Base-by-base conservation (phyloP, 2,888 invertebrate species). In the Nomada fucata region DNA sequence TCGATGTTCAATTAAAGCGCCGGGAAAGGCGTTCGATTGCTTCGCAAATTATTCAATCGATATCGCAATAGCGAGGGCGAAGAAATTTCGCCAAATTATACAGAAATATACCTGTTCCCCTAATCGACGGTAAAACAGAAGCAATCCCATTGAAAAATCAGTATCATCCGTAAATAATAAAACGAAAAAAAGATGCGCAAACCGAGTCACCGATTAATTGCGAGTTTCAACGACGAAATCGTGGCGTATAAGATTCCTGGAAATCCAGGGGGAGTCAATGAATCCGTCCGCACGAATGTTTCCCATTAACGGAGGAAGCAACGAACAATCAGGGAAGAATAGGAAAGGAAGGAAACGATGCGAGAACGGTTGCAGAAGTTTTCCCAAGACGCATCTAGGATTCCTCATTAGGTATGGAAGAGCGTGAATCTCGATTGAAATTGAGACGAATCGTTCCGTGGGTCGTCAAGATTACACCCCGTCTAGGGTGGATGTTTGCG, bases 321-420 rank as follows among this genome's bases (percentile, higher is more conserved):
- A 29, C 47, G 15, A 29, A 47, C 23, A 26, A 44, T 55, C 10
- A n/a, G n/a, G 26, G 36, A 53, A 11, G 55, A 1, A 10, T 15
- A n/a, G n/a, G 44, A 44, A 4, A 15, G 0, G 0, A 36, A 4
- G 36, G 20, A 9, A 3, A n/a, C 15, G 15, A 5, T 36, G 36
- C 7, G 52, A 11, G 23, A 55, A n/a, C 23, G 53, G 52, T 52
- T 65, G 65, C 15, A 23, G 50, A 10, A 7, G 10, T 26, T 50
- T 42, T 42, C 44, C 44, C 1, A 57, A 11, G 52, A 47, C 75
- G 53, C 23, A 63, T 70, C 53, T 64, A 76, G 84, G 85, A 86
- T 47, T 85, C 73, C 90, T 93, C 90, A 92, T 93, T 91, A 89
- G 82, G 89, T 91, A 93, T 91, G 91, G 91, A 91, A 85, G 92